Base-by-base conservation (phyloP, 2,888 invertebrate species). In the Arrhopalites spinosus region DNA sequence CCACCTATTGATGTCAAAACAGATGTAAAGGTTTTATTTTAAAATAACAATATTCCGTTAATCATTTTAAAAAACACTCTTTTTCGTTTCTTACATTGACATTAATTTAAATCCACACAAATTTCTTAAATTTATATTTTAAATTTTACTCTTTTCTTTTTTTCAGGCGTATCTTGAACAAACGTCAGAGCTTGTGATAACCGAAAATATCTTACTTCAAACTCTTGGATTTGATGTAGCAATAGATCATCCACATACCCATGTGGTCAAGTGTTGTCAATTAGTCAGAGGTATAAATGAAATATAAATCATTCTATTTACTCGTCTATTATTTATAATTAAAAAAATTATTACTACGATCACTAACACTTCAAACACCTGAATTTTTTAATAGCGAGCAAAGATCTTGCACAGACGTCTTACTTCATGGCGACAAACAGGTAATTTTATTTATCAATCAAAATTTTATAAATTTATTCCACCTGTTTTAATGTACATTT, bases 361-460 rank as follows among this genome's bases (percentile, higher is more conserved):
- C 2, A 64, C 3, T 64, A 30, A 11, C n/a, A 23, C 30, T 64
- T 29, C n/a, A n/a, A n/a, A n/a, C n/a, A n/a, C n/a, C n/a, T n/a
- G n/a, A n/a, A n/a, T n/a, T n/a, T n/a, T n/a, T n/a, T n/a, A n/a
- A 64, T 88, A 95, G 95, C 96, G 78, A 93, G 94, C 86, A 96
- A 96, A 88, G 96, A 98, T 87, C 89, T 98, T 84, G 96, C 97
- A 72, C 97, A 98, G 88, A 96, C 96, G 30, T 97, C 97, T 2
- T 99, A 98, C 88, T 97, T 97, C 88, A 93, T 99, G 92, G 98
- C 98, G 81, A 98, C 98, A 71, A 98, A 98, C 88, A 94, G 93
- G 93, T 93, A 74, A 69, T 64, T 45, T 11, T 50, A 25, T 11
- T 25, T 29, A 45, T 68, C 63, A 63, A 56, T 13, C 23, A 56